phyloP scores from a whole-genome alignment of 2,888 invertebrate genomes.

The Chrysodeixis includens region DNA sequence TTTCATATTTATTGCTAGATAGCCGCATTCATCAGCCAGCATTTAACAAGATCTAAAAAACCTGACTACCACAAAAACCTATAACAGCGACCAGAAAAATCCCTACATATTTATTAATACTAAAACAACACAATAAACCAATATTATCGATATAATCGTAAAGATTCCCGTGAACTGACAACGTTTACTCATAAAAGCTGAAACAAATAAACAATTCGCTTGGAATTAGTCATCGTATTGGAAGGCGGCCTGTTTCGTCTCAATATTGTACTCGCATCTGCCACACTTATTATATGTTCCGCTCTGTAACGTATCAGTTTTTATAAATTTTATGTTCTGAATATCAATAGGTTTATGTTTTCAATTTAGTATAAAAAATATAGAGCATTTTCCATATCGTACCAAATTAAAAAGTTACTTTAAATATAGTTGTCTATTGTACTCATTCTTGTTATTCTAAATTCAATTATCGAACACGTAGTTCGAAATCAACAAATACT shows the following conservation, averaged over 20 bases:
- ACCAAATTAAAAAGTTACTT: not conserved
- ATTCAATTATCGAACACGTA: slow-evolving; percentile 26
- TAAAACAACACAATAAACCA: slow-evolving; percentile 56
- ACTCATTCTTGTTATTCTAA: slow-evolving; percentile 28
- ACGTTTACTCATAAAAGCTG: slow-evolving; percentile 78
- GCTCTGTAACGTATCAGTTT: slow-evolving; percentile 56
- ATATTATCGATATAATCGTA: slow-evolving; percentile 59
- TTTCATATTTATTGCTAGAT: no score
- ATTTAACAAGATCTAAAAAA: not conserved
- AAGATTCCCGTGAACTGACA: slow-evolving; percentile 68
- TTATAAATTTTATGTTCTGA: slow-evolving; percentile 33
- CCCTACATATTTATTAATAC: slow-evolving; percentile 34
- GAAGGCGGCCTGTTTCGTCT: slow-evolving; percentile 75
- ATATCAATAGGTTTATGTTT: slow-evolving; percentile 10
- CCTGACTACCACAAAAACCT: slow-evolving; percentile 9
- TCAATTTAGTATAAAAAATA: not conserved
- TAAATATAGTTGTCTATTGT: slow-evolving; percentile 32
- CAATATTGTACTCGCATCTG: slow-evolving; percentile 73
- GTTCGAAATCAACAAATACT: slow-evolving; percentile 36
- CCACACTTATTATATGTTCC: slow-evolving; percentile 55
- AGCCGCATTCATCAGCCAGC: not conserved
- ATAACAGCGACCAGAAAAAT: slow-evolving; percentile 12
- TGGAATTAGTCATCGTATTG: slow-evolving; percentile 68
- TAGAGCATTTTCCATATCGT: not conserved
- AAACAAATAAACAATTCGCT: slow-evolving; percentile 77